Evolutionary conservation across 1,140 invertebrate genomes (phyloP).

Genomic region (fruit fly (Drosophila melanogaster)): Release_6_plus_ISO1_MT NT_033777.3:16087501-16088000

Average conservation of each 20-base stretch:
- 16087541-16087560: neutral
- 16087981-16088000: neutral
- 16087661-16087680: too few species aligned
- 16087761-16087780: constrained; percentile 95
- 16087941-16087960: constrained; percentile 95
- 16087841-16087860: constrained; percentile 83
- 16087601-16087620: constrained; percentile 1
- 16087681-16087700: too few species aligned
- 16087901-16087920: constrained; percentile 97
- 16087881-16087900: constrained; percentile 94
- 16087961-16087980: constrained; percentile 17
- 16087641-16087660: neutral
- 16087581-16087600: constrained; percentile 2
- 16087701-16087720: too few species aligned
- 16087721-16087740: neutral
- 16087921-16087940: constrained; percentile 94
- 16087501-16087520: constrained; percentile 14
- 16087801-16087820: constrained; percentile 93
- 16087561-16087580: neutral
- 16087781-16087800: constrained; percentile 94
- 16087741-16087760: constrained; percentile 4
- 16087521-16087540: constrained; percentile 1
- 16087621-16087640: neutral
- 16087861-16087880: constrained; percentile 86
- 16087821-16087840: constrained; percentile 89